Conservation (phyloP, 2,888 invertebrate genomes). For the Tachina fera region DNA sequence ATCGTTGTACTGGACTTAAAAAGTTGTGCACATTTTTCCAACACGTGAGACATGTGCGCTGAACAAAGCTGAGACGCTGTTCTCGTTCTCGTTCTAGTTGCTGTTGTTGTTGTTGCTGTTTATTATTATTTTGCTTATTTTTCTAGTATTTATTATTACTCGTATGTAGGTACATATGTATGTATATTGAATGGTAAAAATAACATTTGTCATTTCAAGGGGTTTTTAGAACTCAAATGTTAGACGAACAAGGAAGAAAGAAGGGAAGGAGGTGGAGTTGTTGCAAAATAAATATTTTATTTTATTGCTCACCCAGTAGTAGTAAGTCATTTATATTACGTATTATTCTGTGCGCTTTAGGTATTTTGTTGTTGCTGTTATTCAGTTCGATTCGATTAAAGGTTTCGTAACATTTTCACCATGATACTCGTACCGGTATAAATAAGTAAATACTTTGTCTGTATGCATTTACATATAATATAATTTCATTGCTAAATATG, state of each 20-base stretch:
- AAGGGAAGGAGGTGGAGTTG: slow-evolving; percentile 2
- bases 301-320: slow-evolving; percentile 22
- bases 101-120: background rate
- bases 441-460: slow-evolving; percentile 34
- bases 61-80: slow-evolving; percentile 54
- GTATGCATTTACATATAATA: background rate
- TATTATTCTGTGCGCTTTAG: slow-evolving; percentile 39
- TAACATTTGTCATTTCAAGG: slow-evolving; percentile 50
- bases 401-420: slow-evolving; percentile 70
- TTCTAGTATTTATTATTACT: too few relatives aligned
- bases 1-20: slow-evolving; percentile 78
- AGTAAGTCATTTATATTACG: slow-evolving; percentile 56
- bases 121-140: too few relatives aligned
- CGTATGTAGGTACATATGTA: too few relatives aligned
- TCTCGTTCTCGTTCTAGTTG: slow-evolving; percentile 23
- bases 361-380: slow-evolving; percentile 3
- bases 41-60: slow-evolving; percentile 75
- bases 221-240: slow-evolving; percentile 16
- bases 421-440: slow-evolving; percentile 66
- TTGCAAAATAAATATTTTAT: slow-evolving; percentile 26
- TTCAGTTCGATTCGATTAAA: slow-evolving; percentile 60
- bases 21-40: slow-evolving; percentile 74
- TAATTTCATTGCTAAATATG: background rate
- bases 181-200: slow-evolving; percentile 59
- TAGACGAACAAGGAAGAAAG: background rate